phyloP scores from a whole-genome alignment of 2,797 vertebrate species.

The Silurus aristotelis region DNA sequence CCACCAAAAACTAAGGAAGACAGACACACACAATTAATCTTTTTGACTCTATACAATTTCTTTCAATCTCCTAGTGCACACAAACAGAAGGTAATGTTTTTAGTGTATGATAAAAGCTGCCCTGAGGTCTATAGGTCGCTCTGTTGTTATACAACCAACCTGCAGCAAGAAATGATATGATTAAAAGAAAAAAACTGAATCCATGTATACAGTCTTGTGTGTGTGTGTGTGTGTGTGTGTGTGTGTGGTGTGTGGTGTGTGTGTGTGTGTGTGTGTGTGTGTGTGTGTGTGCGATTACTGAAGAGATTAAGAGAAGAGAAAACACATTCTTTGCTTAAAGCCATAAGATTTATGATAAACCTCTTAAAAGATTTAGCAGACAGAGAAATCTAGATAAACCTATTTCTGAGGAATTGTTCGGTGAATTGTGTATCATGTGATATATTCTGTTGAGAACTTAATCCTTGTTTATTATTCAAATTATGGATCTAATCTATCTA shows the following conservation, averaged over 20 bases:
- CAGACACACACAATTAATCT: not conserved
- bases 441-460: not conserved
- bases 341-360: conserved; percentile 31
- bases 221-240: not conserved
- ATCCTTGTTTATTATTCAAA: not conserved
- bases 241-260: not conserved
- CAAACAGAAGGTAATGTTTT: not conserved
- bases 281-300: not conserved
- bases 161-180: not conserved
- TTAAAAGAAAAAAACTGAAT: not conserved
- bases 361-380: conserved; percentile 19
- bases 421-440: not conserved
- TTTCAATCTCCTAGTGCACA: not conserved
- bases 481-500: not conserved
- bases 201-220: not conserved
- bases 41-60: too few species aligned
- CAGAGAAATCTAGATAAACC: conserved; percentile 3
- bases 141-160: not conserved
- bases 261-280: not conserved
- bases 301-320: conserved; percentile 25
- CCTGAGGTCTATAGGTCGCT: not conserved
- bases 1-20: not conserved
- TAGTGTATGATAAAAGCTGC: not conserved
- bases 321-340: conserved; percentile 7
- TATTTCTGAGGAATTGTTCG: not conserved